phyloP scores from a whole-genome alignment of 92 coral and sea anemone species.

The Bergia puertoricense region DNA sequence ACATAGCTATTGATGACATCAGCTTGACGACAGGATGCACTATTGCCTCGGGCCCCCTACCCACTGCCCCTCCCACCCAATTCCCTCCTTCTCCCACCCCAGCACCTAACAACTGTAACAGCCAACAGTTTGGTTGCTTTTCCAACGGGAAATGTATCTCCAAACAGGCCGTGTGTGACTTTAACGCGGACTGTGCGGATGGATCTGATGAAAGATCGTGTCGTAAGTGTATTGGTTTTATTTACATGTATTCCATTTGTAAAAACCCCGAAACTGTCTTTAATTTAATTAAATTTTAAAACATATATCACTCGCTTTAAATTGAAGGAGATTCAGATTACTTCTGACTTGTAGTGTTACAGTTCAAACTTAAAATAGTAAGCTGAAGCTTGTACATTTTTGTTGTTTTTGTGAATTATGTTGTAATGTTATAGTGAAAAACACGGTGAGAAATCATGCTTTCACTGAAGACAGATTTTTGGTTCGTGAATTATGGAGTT shows the following conservation, averaged over 20 bases:
- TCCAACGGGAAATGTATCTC: conserved; percentile 74
- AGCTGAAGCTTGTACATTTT: too few species aligned
- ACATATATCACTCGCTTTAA: not conserved
- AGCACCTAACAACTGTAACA: conserved; percentile 80
- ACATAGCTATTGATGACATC: conserved; percentile 94
- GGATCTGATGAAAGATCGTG: conserved; percentile 94
- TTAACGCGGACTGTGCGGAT: conserved; percentile 85
- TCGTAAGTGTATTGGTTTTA: conserved; percentile 71
- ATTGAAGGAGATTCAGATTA: not conserved
- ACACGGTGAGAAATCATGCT: not conserved
- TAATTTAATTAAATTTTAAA: too few species aligned
- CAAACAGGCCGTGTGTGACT: conserved; percentile 76
- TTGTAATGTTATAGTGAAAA: not conserved
- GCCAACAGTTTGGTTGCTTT: conserved; percentile 82
- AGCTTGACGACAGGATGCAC: conserved; percentile 75
- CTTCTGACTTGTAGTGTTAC: too few species aligned
- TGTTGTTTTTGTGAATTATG: too few species aligned
- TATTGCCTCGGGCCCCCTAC: conserved; percentile 61
- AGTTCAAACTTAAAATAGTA: too few species aligned
- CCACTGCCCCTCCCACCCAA: conserved; percentile 69
- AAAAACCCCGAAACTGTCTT: not conserved
- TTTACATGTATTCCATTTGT: not conserved
- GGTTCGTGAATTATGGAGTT: not conserved
- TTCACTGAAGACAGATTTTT: not conserved
- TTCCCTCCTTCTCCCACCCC: conserved; percentile 83